These are phyloP conservation scores for Synanceia verrucosa DNA, from an alignment of 2,797 vertebrate genomes.

Conservation along the genomic window DNA sequence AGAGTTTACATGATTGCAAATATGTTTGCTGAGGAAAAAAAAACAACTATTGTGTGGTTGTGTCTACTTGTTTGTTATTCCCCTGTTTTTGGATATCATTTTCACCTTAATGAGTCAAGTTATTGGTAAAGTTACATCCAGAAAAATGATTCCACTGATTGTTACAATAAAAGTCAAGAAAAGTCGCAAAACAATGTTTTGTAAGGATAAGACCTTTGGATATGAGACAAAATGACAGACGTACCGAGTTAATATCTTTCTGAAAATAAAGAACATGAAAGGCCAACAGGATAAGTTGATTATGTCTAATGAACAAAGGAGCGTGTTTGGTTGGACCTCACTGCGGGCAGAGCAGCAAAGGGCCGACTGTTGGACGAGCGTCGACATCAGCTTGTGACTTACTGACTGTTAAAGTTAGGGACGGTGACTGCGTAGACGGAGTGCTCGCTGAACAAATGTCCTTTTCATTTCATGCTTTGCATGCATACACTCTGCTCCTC, in stretches of 20 bases:
- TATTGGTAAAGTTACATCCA: background rate
- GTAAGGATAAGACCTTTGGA: background rate
- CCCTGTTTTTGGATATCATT: background rate
- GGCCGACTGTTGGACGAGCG: conserved; percentile 46
- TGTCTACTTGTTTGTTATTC: background rate
- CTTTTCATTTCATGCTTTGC: conserved; percentile 78
- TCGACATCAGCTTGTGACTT: conserved; percentile 74
- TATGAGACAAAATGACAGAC: background rate
- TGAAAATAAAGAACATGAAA: conserved; percentile 43
- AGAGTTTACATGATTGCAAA: background rate
- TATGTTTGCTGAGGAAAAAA: background rate
- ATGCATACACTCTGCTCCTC: conserved; percentile 61
- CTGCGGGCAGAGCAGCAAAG: conserved; percentile 30
- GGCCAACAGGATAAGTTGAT: conserved; percentile 50
- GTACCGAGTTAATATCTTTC: conserved; percentile 3
- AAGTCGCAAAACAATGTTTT: background rate
- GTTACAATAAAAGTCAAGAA: background rate
- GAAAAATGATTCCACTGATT: background rate
- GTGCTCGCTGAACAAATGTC: conserved; percentile 66
- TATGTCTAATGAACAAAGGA: conserved; percentile 40
- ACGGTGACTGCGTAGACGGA: conserved; percentile 47
- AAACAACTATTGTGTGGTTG: background rate
- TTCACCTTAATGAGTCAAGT: background rate
- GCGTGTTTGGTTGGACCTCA: conserved; percentile 38
- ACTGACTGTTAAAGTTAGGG: conserved; percentile 57